Base-by-base conservation (phyloP, 2,888 invertebrate species). In the Calliphora vomitoria region DNA sequence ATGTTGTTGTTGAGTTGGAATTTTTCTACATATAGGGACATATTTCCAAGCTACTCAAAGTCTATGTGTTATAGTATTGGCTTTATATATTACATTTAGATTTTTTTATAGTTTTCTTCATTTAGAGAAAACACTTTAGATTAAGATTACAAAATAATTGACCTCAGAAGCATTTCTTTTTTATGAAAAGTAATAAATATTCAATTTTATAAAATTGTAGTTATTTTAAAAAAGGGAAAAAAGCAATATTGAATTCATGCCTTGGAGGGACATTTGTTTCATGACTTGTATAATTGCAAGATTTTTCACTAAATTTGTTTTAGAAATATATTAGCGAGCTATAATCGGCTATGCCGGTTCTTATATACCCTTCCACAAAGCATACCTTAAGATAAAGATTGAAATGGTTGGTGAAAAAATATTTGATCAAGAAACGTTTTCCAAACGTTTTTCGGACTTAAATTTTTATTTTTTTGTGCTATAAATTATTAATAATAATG, bases 71-170 rank as follows among this genome's bases (percentile, higher is more conserved):
- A 6, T 44, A 74, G 20, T 58, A 75, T 31, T 31, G 11, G 11
- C 8, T 62, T 44, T 44, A 25, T 25, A 47, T 68, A 20, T 44
- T 68, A 20, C 13, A 66, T 47, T 31, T 11, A 13, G 20, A 8
- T 62, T 50, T 50, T 15, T n/a, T 50, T 58, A 64, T 55, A 31
- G 25, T 68, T 35, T 58, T 68, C n/a, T 50, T 6, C 47, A 31
- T 41, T 78, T 38, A 66, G 10, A 1, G 25, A 6, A 47, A 62
- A 31, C 15, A 47, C 41, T 58, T 74, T 60, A 60, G 31, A 55
- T 55, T 55, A 20, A 72, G 41, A 55, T 55, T 20, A 55, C 3
- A 72, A 72, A 55, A 25, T 41, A 72, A 72, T 72, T 58, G 58
- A 58, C 41, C 53, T 55, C 4, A 20, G 13, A 44, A 68, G 44